Evolutionary conservation across 2,113 vertebrate genomes (phyloP).

Genomic region (Chaetodon auriga): DNA sequence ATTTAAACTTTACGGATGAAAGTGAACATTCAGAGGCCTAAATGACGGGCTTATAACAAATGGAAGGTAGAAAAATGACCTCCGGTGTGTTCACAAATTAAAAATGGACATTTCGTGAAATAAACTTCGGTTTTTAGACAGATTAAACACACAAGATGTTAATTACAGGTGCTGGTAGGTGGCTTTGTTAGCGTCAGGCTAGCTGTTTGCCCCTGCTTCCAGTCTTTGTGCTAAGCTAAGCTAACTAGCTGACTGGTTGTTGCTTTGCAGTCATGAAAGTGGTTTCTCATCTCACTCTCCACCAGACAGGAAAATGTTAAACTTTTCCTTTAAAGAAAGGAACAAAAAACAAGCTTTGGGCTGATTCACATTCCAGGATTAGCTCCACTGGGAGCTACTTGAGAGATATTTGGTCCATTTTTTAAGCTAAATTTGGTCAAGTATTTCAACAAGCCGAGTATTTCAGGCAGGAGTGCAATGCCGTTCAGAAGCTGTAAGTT

Average conservation of each 20-base stretch:
- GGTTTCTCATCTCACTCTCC: background rate
- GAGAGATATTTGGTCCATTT: background rate
- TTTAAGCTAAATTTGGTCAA: background rate
- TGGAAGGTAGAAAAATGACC: too few species aligned
- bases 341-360: background rate
- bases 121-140: too few species aligned
- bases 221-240: slow-evolving; percentile 15
- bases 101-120: background rate
- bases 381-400: background rate
- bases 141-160: background rate
- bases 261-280: background rate
- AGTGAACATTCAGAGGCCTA: background rate
- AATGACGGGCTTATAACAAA: background rate
- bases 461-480: background rate
- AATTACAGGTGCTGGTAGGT: background rate
- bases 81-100: too few species aligned
- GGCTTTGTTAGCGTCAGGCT: background rate
- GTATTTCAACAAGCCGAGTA: background rate
- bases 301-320: background rate
- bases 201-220: background rate
- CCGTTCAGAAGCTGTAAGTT: background rate
- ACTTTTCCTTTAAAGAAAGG: background rate
- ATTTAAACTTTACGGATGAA: background rate
- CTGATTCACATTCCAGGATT: slow-evolving; percentile 1
- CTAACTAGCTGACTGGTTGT: background rate